Evolutionary conservation across 92 coral and sea anemone genomes (phyloP), one percentile per base, ranked within the genome.

Genomic region (Zoanthus sansibaricus): DNA sequence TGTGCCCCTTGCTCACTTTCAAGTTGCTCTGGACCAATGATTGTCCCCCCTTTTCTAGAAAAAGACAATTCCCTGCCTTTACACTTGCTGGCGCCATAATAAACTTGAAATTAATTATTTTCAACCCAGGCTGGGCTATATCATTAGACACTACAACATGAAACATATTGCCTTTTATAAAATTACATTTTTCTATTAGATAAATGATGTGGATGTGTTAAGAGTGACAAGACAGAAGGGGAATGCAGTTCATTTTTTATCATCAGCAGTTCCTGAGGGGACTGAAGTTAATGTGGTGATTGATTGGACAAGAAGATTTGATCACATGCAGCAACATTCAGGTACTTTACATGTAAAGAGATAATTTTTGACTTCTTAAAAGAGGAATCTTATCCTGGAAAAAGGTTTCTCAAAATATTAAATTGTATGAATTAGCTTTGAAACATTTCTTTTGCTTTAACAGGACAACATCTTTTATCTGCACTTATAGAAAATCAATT

Each of bases 291-390:
- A 92, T 46, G 87, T 97, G 18, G 90, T 83, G 46, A 89, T 97
- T 20, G 97, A 97, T 83, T 97, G 99, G 99, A 78, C 76, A 49
- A 93, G 99, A 62, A 89, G 99, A 71, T 97, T 97, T 91, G 99
- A 97, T 82, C 99, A 97, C 89, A 97, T 97, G 99, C 99, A 97
- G 58, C 99, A 97, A 87, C 99, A 97, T 88, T 97, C 99, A 87
- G 99, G 99, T 95, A 48, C 7, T 72, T 10, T 0, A 31, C 16
- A 14, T 82, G 16, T 75, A 37, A 37, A 37, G 42, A 37, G 42
- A 37, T 37, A 2, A 37, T 37, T 37, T 37, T 37, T 37, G 42
- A 37, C 42, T 2, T 37, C 0, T 37, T 37, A 37, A 37, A 37
- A 37, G 2, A 37, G 42, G 42, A 37, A 37, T 37, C 42, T 37